Evolutionary conservation across 1,140 invertebrate species (phyloP).

Genomic region (Elymnias hypermnestra): DNA sequence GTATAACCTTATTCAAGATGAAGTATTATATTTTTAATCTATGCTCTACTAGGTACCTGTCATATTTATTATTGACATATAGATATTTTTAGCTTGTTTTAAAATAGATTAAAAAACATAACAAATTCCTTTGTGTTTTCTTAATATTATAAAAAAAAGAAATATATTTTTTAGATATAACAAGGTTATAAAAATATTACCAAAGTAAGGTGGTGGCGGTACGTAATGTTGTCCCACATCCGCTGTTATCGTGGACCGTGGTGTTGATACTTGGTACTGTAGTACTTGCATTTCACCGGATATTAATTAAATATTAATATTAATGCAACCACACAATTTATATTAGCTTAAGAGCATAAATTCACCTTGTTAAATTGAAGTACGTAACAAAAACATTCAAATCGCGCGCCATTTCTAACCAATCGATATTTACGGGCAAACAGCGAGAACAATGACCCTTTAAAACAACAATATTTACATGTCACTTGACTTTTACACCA

Average conservation of each 20-base stretch:
- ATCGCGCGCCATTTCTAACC: constrained; percentile 47
- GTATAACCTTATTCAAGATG: no score
- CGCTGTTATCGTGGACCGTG: constrained; percentile 50
- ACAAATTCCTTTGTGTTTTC: no score
- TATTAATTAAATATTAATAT: background rate
- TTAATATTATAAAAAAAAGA: background rate
- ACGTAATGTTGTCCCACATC: constrained; percentile 63
- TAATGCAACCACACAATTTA: background rate
- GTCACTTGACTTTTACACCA: background rate
- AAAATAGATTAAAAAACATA: no score
- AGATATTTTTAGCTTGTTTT: no score
- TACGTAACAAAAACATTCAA: constrained; percentile 27
- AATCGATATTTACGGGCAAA: constrained; percentile 55
- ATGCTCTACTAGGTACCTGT: no score
- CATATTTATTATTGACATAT: no score
- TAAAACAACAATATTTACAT: constrained; percentile 21
- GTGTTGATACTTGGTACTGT: constrained; percentile 61
- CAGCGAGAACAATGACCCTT: constrained; percentile 51
- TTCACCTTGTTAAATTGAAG: background rate
- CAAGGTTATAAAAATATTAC: constrained; percentile 31
- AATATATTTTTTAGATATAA: background rate
- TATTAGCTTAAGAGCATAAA: background rate
- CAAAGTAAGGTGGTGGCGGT: constrained; percentile 66
- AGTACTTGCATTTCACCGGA: constrained; percentile 56
- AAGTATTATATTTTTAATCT: no score